A percentile compares a stretch with the other conserved stretches of the same genome.
phyloP scores from a whole-genome alignment of 2,888 invertebrate genomes.

The Synanthedon formicaeformis region DNA sequence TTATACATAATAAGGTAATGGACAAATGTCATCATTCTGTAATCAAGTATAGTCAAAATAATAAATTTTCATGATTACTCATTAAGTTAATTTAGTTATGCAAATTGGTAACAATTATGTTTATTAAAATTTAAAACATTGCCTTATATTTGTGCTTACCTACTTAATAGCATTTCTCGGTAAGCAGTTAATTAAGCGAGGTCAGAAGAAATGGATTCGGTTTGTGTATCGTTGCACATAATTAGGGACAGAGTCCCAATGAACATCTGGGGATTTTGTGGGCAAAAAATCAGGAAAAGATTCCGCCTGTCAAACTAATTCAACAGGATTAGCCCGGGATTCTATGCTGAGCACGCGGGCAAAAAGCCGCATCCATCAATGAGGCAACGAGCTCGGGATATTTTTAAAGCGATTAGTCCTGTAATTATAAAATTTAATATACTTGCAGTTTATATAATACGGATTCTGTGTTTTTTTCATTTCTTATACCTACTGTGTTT shows the following conservation, averaged over 20 bases:
- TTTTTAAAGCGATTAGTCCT: conserved; percentile 19
- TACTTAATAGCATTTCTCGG: conserved; percentile 1
- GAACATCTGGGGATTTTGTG: conserved; percentile 50
- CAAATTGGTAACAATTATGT: neutral
- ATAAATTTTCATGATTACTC: no score
- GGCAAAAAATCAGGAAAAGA: conserved; percentile 59
- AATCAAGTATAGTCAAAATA: no score
- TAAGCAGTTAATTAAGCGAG: conserved; percentile 3
- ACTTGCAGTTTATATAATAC: neutral
- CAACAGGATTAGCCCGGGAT: conserved; percentile 41
- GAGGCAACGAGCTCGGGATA: conserved; percentile 30
- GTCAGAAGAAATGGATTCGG: conserved; percentile 17
- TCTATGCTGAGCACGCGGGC: conserved; percentile 41
- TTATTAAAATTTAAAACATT: conserved; percentile 14
- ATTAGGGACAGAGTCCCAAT: conserved; percentile 46
- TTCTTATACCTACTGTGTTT: neutral
- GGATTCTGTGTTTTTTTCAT: neutral
- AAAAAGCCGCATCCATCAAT: conserved; percentile 62
- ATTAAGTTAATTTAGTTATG: no score
- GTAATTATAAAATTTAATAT: neutral
- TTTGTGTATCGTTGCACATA: conserved; percentile 56
- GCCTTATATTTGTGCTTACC: conserved; percentile 4
- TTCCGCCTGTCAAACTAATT: conserved; percentile 63
- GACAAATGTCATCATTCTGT: no score
- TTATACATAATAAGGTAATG: no score